Conservation (phyloP, 1,140 invertebrate species). For the Pseudoatta argentina region DNA sequence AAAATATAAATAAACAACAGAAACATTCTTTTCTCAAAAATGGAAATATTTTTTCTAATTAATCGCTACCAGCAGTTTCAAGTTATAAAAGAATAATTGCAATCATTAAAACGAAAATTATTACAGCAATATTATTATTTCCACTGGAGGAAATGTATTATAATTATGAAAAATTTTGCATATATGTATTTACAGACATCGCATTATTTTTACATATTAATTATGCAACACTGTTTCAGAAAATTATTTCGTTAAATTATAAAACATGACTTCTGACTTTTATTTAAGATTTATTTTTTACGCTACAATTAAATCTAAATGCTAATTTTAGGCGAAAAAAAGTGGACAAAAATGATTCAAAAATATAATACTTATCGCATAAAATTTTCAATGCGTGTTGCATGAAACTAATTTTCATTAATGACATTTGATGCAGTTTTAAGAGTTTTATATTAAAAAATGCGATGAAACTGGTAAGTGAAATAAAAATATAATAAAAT, state of each 20-base stretch:
- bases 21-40: background rate
- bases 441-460: background rate
- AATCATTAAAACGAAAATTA: background rate
- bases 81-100: background rate
- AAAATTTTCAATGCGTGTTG: background rate
- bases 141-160: background rate
- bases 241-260: background rate
- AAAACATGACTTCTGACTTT: background rate
- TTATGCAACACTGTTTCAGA: background rate
- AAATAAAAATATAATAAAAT: background rate
- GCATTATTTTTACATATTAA: background rate
- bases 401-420: background rate
- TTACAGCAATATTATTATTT: background rate
- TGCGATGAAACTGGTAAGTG: background rate
- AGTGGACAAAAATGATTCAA: background rate
- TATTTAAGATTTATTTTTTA: background rate
- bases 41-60: background rate
- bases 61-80: background rate
- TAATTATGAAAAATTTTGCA: background rate
- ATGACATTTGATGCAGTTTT: background rate
- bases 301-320: background rate
- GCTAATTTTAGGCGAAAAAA: background rate
- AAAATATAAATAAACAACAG: background rate
- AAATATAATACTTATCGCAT: background rate
- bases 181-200: too few relatives aligned